Base-by-base conservation (phyloP, 1,140 invertebrate species). In the Saccostrea glomerata region DNA sequence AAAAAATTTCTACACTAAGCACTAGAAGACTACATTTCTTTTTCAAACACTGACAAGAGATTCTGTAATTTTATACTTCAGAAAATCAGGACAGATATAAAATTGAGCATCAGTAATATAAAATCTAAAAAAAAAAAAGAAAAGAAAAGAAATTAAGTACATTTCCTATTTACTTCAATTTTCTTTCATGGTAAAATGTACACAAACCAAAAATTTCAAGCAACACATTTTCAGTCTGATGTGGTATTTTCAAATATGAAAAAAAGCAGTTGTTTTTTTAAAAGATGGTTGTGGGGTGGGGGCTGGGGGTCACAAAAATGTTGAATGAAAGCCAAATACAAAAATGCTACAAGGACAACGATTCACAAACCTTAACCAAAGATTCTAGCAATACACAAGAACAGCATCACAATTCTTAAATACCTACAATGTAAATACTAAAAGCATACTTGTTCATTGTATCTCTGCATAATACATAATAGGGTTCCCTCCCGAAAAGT, bases 81-180 rank as follows among this genome's bases (percentile, higher is more conserved):
- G n/a, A 17, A 63, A 63, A 12, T 9, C 5, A 17, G 25, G 30
- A n/a, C 23, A 30, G 23, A 73, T 25, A 25, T 70, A 25, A 73
- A 73, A 73, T 73, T 73, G 70, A 73, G 70, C 70, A 73, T 73
- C 70, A 73, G 30, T 63, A 73, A 73, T 25, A 25, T 20, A 73
- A 15, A 40, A 9, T 25, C 17, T 20, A n/a, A 17, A 66, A 66
- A 23, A 7, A 23, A 17, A n/a, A 20, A 23, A 66, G n/a, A 23
- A 7, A 23, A 17, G 6, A 20, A 23, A 66, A 66, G n/a, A 47
- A 47, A 66, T 23, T n/a, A 66, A 23, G 20, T n/a, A 66, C 60
- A 17, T n/a, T 66, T 66, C 2, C 17, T 17, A 47, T 6, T 47
- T 1, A 66, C 60, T n/a, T 66, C 23, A 66, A 0, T 7, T n/a